phyloP scores from a whole-genome alignment of 2,888 invertebrate genomes.

The Dasysyrphus albostriatus region DNA sequence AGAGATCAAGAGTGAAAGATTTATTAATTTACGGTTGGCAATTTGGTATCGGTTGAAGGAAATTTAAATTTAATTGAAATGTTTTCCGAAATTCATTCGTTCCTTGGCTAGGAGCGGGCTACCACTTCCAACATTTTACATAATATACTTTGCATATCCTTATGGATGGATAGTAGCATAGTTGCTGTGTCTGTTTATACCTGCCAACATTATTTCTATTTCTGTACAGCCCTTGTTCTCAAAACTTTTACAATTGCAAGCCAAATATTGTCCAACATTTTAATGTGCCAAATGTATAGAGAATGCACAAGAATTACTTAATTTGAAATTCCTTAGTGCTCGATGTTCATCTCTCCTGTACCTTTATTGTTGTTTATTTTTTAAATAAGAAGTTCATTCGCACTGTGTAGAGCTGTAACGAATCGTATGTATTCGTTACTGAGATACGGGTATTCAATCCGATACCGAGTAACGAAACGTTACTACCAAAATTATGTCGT shows the following conservation, averaged over 20 bases:
- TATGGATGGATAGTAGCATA: neutral
- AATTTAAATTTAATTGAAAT: conserved; percentile 71
- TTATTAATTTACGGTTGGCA: conserved; percentile 73
- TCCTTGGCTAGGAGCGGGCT: neutral
- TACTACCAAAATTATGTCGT: no score
- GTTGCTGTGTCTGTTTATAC: neutral
- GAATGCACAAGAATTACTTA: conserved; percentile 60
- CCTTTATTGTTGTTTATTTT: neutral
- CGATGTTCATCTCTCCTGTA: conserved; percentile 16
- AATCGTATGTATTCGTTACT: no score
- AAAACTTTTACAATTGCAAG: conserved; percentile 23
- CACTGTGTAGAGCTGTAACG: neutral
- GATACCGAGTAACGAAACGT: no score
- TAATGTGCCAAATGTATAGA: conserved; percentile 15
- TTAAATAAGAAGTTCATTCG: neutral
- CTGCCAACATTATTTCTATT: neutral
- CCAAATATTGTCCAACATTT: conserved; percentile 14
- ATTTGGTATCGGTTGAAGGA: conserved; percentile 63
- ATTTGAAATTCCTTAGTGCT: conserved; percentile 65
- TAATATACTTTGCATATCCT: neutral
- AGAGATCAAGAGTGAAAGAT: conserved; percentile 70
- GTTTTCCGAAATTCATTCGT: conserved; percentile 27
- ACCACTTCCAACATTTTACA: neutral
- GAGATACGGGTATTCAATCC: no score
- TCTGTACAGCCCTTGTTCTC: neutral